These are phyloP conservation scores for Onthophagus sagittarius DNA, from an alignment of 2,888 invertebrate species.

Conservation along the genomic window DNA sequence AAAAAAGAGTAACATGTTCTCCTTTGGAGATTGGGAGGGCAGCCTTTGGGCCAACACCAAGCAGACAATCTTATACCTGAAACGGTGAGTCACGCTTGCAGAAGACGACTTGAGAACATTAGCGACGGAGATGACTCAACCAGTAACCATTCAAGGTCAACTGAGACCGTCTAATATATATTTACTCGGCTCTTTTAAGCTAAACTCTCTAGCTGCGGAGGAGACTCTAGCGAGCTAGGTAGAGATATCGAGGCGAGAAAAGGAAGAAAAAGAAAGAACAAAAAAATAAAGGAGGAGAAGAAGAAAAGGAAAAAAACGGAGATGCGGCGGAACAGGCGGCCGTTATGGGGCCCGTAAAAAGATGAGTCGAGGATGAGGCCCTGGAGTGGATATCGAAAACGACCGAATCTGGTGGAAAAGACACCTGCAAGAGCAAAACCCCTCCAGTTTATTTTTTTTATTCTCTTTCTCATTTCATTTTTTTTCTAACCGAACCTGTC, in stretches of 20 bases:
- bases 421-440: not conserved
- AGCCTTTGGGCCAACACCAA: not conserved
- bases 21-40: not conserved
- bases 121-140: slow-evolving; percentile 31
- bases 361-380: not conserved
- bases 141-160: slow-evolving; percentile 43
- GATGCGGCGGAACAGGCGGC: not conserved
- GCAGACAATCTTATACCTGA: not conserved
- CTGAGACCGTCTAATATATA: slow-evolving; percentile 38
- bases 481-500: not conserved
- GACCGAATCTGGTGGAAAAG: not conserved
- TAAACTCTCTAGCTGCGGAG: not conserved
- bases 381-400: not conserved
- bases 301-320: not conserved
- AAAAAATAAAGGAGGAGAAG: not conserved
- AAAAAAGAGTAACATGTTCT: not conserved
- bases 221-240: not conserved
- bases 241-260: not conserved
- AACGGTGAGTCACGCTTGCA: slow-evolving; percentile 19
- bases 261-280: not conserved
- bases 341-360: not conserved
- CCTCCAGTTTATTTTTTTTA: not conserved
- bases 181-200: not conserved
- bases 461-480: not conserved
- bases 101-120: slow-evolving; percentile 27